These are phyloP conservation scores for Melanostigma gelatinosum DNA, from an alignment of 2,113 vertebrate species.

Conservation along the genomic window DNA sequence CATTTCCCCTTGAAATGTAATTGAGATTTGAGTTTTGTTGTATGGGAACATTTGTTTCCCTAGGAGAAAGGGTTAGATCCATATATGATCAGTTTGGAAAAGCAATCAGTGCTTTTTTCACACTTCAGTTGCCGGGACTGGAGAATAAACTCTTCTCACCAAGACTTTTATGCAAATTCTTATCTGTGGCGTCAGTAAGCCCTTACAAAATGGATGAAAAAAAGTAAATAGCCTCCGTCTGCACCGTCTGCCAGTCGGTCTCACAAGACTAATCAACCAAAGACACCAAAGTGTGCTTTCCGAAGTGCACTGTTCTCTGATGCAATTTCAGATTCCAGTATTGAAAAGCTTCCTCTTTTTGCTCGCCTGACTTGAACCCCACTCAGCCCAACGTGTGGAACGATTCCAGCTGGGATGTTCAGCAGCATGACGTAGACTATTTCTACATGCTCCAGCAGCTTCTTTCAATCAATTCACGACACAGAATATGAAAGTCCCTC, in stretches of 20 bases:
- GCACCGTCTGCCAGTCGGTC: not conserved
- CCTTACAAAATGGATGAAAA: not conserved
- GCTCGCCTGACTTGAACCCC: not conserved
- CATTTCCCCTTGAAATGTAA: no score
- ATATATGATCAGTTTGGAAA: not conserved
- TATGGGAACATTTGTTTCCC: not conserved
- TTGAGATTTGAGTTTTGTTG: not conserved
- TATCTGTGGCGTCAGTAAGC: not conserved
- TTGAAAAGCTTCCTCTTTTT: not conserved
- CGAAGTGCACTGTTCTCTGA: not conserved
- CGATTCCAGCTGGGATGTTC: not conserved
- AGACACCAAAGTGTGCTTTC: not conserved
- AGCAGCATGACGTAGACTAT: not conserved
- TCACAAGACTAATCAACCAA: constrained; percentile 6
- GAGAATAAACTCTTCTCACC: not conserved
- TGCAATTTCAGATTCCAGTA: not conserved
- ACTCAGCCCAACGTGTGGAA: not conserved
- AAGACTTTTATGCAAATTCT: not conserved
- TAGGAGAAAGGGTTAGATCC: not conserved
- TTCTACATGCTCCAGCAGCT: not conserved
- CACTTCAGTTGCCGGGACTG: not conserved
- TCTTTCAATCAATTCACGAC: not conserved
- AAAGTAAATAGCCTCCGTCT: constrained; percentile 15
- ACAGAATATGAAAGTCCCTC: not conserved
- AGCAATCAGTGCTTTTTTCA: not conserved